These are phyloP conservation scores for Asarcornis scutulata DNA, from an alignment of 2,113 vertebrate species.

Conservation along the genomic window DNA sequence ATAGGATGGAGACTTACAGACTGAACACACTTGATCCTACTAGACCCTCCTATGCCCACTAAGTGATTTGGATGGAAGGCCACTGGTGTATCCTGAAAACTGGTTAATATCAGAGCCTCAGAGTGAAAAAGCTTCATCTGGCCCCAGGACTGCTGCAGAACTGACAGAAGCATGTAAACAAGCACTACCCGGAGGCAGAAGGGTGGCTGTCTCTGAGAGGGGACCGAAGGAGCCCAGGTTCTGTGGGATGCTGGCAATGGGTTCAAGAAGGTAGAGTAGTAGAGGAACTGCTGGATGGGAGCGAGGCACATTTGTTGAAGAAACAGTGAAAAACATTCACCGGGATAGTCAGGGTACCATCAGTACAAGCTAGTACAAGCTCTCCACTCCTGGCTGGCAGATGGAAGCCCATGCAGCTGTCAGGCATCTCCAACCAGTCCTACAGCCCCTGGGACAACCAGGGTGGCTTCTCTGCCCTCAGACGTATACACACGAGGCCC, in stretches of 20 bases:
- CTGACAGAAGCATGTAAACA: not conserved
- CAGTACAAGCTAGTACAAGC: not conserved
- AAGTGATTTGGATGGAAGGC: not conserved
- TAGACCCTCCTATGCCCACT: rapidly evolving
- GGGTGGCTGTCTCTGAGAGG: not conserved
- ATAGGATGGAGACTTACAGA: not conserved
- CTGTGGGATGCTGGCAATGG: rapidly evolving
- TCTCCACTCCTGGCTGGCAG: not conserved
- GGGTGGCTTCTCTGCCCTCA: not conserved
- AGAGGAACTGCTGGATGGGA: not conserved
- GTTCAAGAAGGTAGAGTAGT: not conserved
- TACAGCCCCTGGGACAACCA: not conserved
- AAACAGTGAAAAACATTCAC: not conserved
- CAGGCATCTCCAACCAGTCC: not conserved
- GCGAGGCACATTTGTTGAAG: not conserved
- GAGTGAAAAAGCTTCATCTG: not conserved
- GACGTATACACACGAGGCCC: not conserved
- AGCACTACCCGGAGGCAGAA: not conserved
- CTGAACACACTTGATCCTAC: not conserved
- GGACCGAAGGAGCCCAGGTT: not conserved
- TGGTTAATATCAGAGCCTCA: not conserved
- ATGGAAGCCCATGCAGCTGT: not conserved
- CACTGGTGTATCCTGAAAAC: not conserved
- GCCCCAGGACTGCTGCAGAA: not conserved
- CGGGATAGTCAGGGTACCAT: not conserved